Base-by-base conservation (phyloP, 2,113 vertebrate genomes). In the Dascyllus trimaculatus region DNA sequence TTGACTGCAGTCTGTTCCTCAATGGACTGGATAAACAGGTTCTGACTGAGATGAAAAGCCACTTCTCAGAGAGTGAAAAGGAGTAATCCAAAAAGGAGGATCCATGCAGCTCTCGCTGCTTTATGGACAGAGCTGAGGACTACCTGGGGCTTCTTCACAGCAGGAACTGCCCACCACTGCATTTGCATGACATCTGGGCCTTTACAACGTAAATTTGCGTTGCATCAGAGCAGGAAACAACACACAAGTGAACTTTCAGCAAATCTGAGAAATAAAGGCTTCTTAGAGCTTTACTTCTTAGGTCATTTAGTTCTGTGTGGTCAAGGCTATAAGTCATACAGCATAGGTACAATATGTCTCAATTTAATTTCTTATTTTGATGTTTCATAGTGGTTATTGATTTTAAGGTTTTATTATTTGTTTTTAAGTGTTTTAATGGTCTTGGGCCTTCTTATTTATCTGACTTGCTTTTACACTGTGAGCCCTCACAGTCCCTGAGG, bases 1-100 rank as follows among this genome's bases (percentile, higher is more conserved):
- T 84, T 89, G 46, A 65, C 5, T 0, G 3, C 0, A 8, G 45
- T n/a, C 1, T 4, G 9, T 7, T 15, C 18, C 40, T 84, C n/a
- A 54, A 11, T 71, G 21, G 67, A 88, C 89, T 81, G 68, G 91
- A 91, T 84, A 15, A 85, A 89, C 92, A 26, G 87, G 91, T 93
- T 91, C 57, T 64, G 19, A 52, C 22, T 25, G 48, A 56, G 14
- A 45, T 14, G 25, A 63, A 64, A 73, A 69, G 63, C 8, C 46
- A 54, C 46, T 73, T 61, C 32, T 45, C 62, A 38, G 15, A 26
- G 5, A 63, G 71, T 32, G 78, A 79, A 75, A 63, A 86, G 57
- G 59, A 78, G 51, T 57, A 35, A n/a, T n/a, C n/a, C n/a, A n/a
- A n/a, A n/a, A n/a, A n/a, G n/a, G n/a, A 13, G 52, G 71, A 80